Base-by-base conservation (phyloP, 2,888 invertebrate species). In the Ephialtes manifestator region DNA sequence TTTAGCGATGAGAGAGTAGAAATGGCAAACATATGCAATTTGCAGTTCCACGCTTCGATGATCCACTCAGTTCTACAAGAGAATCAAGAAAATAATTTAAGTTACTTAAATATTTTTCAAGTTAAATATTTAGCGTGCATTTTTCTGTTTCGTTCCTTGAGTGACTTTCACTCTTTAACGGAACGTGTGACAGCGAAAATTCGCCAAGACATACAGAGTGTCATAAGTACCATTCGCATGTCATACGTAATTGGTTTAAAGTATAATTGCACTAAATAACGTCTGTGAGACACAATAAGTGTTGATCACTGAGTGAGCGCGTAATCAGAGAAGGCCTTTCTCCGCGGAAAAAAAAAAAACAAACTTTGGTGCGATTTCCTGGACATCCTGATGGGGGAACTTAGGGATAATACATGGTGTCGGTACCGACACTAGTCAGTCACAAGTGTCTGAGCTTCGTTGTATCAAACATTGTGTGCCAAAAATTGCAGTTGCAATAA, bases 51-150 rank as follows among this genome's bases (percentile, higher is more conserved):
- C 51, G 55, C 46, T 72, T 74, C 71, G 77, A 46, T 81, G 76
- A 68, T 85, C 35, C 15, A 90, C 88, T 89, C 87, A 87, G 91
- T 90, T 91, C 89, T 88, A 87, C 86, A 87, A 48, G 78, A 67
- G 89, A 88, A 88, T 75, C 82, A 63, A 80, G 89, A 88, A 91
- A 90, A 90, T 92, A 90, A 90, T 92, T 63, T 90, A 90, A 90
- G 90, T 88, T 88, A 81, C 55, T 76, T 46, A 63, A 39, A 39
- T 28, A 65, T 35, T 65, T 48, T 35, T 35, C 13, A 24, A 28
- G 51, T 35, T 39, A 15, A 76, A 35, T 35, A 20, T 39, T 28
- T 15, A 13, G 28, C 53, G 39, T n/a, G 31, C n/a, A 18, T 70
- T 18, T 18, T 18, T 74, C 11, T 7, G 15, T 18, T 58, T 65